Conservation (phyloP, 2,888 invertebrate species). For the Pollenia labialis region DNA sequence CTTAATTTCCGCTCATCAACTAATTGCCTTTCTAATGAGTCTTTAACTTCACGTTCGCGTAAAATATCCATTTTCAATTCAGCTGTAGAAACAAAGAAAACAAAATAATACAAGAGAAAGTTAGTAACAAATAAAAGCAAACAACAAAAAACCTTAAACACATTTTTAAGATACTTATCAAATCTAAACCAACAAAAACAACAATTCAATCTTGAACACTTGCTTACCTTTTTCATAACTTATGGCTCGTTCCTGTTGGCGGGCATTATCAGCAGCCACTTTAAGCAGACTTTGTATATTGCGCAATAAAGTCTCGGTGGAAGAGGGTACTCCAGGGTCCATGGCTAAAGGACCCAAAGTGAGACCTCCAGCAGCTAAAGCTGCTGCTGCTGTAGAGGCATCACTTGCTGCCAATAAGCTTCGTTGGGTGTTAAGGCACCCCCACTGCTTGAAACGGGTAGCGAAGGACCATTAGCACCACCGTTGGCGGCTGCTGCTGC, state of each 20-base stretch:
- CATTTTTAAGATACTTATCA: slow-evolving; percentile 20
- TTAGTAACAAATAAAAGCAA: slow-evolving; percentile 37
- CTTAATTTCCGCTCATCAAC: slow-evolving; percentile 97
- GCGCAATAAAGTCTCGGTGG: slow-evolving; percentile 96
- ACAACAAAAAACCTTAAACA: slow-evolving; percentile 23
- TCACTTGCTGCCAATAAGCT: slow-evolving; percentile 81
- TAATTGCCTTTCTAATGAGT: slow-evolving; percentile 96
- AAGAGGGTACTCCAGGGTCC: slow-evolving; percentile 84
- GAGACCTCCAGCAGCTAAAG: slow-evolving; percentile 81
- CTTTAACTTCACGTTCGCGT: slow-evolving; percentile 96
- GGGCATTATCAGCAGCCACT: slow-evolving; percentile 98
- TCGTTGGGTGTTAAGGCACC: slow-evolving; percentile 81
- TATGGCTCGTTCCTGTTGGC: slow-evolving; percentile 97
- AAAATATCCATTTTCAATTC: slow-evolving; percentile 98
- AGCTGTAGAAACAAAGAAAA: slow-evolving; percentile 85
- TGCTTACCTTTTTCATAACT: slow-evolving; percentile 97
- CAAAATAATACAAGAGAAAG: slow-evolving; percentile 51
- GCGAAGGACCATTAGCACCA: slow-evolving; percentile 74
- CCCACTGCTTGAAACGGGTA: slow-evolving; percentile 76
- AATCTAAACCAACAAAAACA: neutral
- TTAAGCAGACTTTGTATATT: slow-evolving; percentile 98
- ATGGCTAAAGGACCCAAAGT: slow-evolving; percentile 82
- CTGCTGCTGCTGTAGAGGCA: slow-evolving; percentile 80
- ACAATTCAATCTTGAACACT: neutral
- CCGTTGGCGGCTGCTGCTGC: slow-evolving; percentile 86